A percentile compares a stretch with the other conserved stretches of the same genome.
Conservation (phyloP, 2,888 invertebrate species). For the Drosophila rubida region DNA sequence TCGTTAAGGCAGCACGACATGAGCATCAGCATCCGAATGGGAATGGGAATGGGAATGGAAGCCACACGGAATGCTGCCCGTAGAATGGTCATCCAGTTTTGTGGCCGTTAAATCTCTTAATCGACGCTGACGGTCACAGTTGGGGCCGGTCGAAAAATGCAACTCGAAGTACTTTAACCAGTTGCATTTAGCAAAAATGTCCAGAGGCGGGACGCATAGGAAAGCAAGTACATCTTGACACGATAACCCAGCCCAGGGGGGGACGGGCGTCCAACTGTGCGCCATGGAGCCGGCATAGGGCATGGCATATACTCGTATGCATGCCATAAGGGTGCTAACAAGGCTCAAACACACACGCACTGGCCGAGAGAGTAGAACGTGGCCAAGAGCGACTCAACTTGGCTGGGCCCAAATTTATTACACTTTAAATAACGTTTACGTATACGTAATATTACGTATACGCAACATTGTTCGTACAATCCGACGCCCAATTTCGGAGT, state of each 20-base stretch:
- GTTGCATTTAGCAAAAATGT: slow-evolving; percentile 66
- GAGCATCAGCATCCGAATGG: slow-evolving; percentile 11
- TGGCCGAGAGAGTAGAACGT: slow-evolving; percentile 6
- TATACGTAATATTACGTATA: slow-evolving; percentile 28
- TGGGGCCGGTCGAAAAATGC: slow-evolving; percentile 53
- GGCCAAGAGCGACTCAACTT: slow-evolving; percentile 9
- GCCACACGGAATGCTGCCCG: slow-evolving; percentile 21
- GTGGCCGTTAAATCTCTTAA: slow-evolving; percentile 72
- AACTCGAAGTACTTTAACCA: slow-evolving; percentile 65
- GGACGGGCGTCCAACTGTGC: slow-evolving; percentile 57
- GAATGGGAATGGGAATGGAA: neutral
- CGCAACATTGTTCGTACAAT: neutral
- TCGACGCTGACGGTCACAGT: slow-evolving; percentile 72
- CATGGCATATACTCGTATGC: slow-evolving; percentile 10
- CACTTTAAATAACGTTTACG: slow-evolving; percentile 66
- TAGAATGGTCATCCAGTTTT: slow-evolving; percentile 29
- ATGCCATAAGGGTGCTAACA: slow-evolving; percentile 59
- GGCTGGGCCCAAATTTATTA: slow-evolving; percentile 62
- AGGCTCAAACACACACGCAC: slow-evolving; percentile 17
- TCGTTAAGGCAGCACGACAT: slow-evolving; percentile 9
- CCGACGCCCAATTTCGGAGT: neutral
- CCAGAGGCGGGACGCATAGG: neutral
- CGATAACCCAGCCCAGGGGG: slow-evolving; percentile 23
- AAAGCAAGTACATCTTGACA: slow-evolving; percentile 37
- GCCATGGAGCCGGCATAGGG: slow-evolving; percentile 40